Evolutionary conservation across 2,797 vertebrate species (phyloP), one percentile per base, ranked within the genome.

Genomic region (Tenualosa ilisha): DNA sequence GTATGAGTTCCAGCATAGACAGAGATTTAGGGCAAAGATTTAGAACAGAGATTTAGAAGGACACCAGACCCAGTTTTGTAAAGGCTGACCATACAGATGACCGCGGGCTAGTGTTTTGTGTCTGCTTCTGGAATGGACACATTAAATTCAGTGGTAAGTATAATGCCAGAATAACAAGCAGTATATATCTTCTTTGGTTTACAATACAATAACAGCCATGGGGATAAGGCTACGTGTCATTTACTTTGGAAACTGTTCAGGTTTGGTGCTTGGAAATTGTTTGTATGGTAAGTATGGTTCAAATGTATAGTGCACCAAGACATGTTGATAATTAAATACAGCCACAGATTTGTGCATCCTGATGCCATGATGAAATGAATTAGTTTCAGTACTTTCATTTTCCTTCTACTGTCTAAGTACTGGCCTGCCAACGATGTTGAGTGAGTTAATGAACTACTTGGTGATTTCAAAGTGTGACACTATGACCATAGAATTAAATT

Each of bases 41-140:
- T 31, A 31, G 31, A 31, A 31, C 96, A 0, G 92, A 89, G 46
- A 79, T 92, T 3, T 82, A 87, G 9, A 84, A 89, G 56, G 81
- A 89, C 22, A 82, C 26, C 24, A 92, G 94, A n/a, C 97, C 97
- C 2, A 91, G 90, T 82, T 98, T 96, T 82, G 97, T 98, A 81
- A 98, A 96, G 92, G 95, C 97, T 0, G 97, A 98, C 86, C 97
- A 98, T 15, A 85, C 79, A 0, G 95, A 96, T 63, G 97, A 98
- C 2, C 81, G 97, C 0, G 87, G 89, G 56, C 96, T 96, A 90
- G 91, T 98, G 90, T 97, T 98, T 50, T 97, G 98, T 54, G 94
- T 90, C 37, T 96, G 95, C 0, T 97, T 96, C 87, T 95, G 96
- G 94, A 90, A 92, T 0, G 94, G 91, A 12, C 89, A 92, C 0